phyloP scores from a whole-genome alignment of 2,888 invertebrate genomes.

The Phorcus lineatus region DNA sequence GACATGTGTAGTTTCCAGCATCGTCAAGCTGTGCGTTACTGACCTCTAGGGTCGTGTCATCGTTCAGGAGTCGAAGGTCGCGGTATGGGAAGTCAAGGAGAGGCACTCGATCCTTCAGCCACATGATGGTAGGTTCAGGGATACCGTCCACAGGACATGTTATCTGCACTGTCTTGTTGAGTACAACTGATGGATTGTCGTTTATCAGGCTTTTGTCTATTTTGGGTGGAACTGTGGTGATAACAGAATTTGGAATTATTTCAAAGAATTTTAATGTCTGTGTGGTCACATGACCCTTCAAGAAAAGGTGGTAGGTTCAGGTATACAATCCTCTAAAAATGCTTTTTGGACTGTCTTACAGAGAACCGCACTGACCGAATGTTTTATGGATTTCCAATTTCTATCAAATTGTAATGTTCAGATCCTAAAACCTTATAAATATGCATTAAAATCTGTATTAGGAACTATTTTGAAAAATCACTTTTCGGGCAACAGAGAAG shows the following conservation, averaged over 20 bases:
- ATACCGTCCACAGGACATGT: constrained; percentile 73
- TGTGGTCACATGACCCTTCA: too few relatives aligned
- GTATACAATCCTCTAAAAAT: too few relatives aligned
- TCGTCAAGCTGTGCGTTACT: constrained; percentile 70
- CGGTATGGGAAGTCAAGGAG: constrained; percentile 66
- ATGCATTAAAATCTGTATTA: too few relatives aligned
- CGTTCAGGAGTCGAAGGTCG: constrained; percentile 61
- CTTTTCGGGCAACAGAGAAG: too few relatives aligned
- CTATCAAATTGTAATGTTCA: too few relatives aligned
- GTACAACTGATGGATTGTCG: constrained; percentile 65
- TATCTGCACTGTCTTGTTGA: constrained; percentile 72
- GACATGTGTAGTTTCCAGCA: constrained; percentile 76
- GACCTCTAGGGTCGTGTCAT: constrained; percentile 74
- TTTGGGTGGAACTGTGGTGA: constrained; percentile 69
- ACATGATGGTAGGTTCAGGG: constrained; percentile 75
- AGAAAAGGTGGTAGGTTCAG: too few relatives aligned
- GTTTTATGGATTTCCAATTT: too few relatives aligned
- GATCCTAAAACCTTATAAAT: too few relatives aligned
- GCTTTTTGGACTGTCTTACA: too few relatives aligned
- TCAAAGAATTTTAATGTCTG: not conserved
- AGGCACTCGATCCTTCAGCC: constrained; percentile 71
- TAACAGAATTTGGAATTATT: not conserved
- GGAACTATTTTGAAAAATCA: too few relatives aligned
- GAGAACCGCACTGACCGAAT: too few relatives aligned
- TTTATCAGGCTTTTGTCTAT: constrained; percentile 56